phyloP scores from a whole-genome alignment of 2,888 invertebrate species.

The Iselma pallidipennis region DNA sequence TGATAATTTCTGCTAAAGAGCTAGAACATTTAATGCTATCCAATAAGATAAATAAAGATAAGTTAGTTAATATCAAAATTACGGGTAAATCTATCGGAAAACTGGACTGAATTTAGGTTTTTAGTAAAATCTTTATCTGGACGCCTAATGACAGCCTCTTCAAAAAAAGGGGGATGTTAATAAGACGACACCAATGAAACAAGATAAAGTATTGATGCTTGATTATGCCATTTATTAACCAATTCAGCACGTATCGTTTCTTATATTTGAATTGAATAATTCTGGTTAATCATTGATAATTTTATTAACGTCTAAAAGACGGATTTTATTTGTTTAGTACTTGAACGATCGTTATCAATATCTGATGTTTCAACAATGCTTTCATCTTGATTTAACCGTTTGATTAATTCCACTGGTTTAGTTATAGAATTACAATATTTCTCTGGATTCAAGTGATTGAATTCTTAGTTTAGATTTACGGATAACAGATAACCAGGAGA shows the following conservation, averaged over 20 bases:
- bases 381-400: conserved; percentile 57
- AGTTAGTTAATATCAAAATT: too few species aligned
- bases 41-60: too few species aligned
- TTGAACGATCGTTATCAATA: conserved; percentile 41
- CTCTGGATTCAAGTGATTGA: conserved; percentile 52
- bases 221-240: conserved; percentile 48
- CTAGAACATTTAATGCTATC: too few species aligned
- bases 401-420: conserved; percentile 54
- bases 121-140: too few species aligned
- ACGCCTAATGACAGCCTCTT: too few species aligned
- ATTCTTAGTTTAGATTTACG: conserved; percentile 56
- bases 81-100: too few species aligned
- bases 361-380: conserved; percentile 54
- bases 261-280: conserved; percentile 53
- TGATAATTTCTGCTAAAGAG: too few species aligned
- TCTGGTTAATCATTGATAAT: conserved; percentile 55
- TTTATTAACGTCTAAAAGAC: conserved; percentile 55
- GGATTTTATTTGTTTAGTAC: conserved; percentile 27
- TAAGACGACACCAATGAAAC: too few species aligned
- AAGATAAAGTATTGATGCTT: too few species aligned
- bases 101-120: too few species aligned
- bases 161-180: too few species aligned
- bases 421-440: conserved; percentile 54
- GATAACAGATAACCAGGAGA: conserved; percentile 16
- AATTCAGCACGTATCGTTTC: conserved; percentile 51